Conservation (phyloP, 2,888 invertebrate genomes). For the Acanthoscelides obtectus region DNA sequence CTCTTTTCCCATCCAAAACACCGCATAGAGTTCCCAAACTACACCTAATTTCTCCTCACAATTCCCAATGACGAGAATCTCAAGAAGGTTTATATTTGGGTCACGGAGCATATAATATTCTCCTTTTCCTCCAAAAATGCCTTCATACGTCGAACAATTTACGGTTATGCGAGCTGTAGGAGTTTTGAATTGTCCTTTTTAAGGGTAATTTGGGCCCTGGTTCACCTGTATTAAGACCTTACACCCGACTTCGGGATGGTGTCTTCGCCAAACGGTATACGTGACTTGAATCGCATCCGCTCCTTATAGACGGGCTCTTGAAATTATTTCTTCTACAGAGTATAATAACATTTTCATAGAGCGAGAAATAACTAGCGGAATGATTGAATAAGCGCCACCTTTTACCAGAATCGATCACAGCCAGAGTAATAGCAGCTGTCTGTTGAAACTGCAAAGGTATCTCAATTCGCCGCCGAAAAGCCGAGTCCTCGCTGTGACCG, state of each 20-base stretch:
- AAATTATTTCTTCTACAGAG: not conserved
- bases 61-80: not conserved
- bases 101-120: constrained; percentile 1
- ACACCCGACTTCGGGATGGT: constrained; percentile 17
- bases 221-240: constrained; percentile 29
- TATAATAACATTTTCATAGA: not conserved
- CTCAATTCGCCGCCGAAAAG: no score
- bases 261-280: constrained; percentile 23
- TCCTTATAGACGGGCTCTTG: not conserved
- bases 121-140: constrained; percentile 6
- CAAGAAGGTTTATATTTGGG: not conserved
- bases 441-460: no score
- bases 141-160: constrained; percentile 16
- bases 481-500: no score
- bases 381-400: no score
- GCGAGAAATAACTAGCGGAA: not conserved
- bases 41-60: not conserved
- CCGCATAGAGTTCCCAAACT: not conserved
- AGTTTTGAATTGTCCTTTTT: constrained; percentile 29
- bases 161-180: constrained; percentile 18
- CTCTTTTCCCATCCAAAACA: not conserved
- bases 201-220: constrained; percentile 28
- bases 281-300: constrained; percentile 24
- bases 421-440: no score
- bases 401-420: no score